Base-by-base conservation (phyloP, 2,888 invertebrate species). In the Hyles lineata region DNA sequence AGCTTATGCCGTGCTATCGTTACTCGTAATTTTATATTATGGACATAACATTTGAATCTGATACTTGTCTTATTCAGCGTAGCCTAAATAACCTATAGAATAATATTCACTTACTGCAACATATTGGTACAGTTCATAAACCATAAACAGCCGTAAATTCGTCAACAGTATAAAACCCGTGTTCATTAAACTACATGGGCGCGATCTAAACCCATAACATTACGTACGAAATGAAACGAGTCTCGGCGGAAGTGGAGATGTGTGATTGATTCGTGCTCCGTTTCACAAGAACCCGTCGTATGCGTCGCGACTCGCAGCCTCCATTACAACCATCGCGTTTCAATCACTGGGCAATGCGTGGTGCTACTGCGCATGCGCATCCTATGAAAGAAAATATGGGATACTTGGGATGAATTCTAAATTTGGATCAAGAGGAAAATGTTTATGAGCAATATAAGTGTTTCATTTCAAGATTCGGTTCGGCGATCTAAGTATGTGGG, bases 261-360 rank as follows among this genome's bases (percentile, higher is more conserved):
- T n/a, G 32, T 63, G 11, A 23, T 73, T 67, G 62, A 75, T 73
- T 61, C 55, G 35, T 23, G 71, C 71, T 58, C 60, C 67, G 21
- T 63, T 25, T n/a, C 74, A 72, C 70, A 71, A 67, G 61, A 35
- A 72, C 76, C 50, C 63, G 25, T 21, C 21, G 43, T 25, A 43
- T 43, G 15, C 23, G 23, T 43, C 67, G 43, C 63, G 21, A 11
- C 63, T 17, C 50, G 2, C 55, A 55, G 55, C 55, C 19, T 55
- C 55, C 55, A 55, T 55, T 55, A 55, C 17, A n/a, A 17, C n/a
- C 6, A 43, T 11, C 55, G n/a, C 4, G 17, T 17, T 21, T 43
- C 23, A 21, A 7, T 50, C 43, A 67, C 43, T 50, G 67, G 50
- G 50, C 43, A 50, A 21, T 43, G 35, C 21, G 21, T 5, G 23